Percentiles rank a stretch among this genome's conserved stretches.
phyloP scores from a whole-genome alignment of 2,113 vertebrate species.

The Stictonetta naevosa region DNA sequence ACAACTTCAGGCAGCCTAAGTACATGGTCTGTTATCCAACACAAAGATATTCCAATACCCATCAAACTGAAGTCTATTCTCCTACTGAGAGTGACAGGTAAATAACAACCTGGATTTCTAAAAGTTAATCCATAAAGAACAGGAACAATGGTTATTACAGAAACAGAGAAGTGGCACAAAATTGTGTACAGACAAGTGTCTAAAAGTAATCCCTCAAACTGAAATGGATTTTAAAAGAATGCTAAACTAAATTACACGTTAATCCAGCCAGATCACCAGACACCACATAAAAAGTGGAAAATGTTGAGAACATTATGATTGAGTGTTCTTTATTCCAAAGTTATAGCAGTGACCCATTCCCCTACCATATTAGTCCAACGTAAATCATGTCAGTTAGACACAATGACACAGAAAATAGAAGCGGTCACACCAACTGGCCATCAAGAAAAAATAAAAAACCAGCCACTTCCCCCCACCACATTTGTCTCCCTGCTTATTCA shows the following conservation, averaged over 20 bases:
- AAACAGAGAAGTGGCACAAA: not conserved
- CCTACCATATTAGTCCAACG: not conserved
- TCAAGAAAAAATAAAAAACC: not conserved
- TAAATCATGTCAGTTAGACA: not conserved
- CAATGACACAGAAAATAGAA: not conserved
- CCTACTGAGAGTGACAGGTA: not conserved
- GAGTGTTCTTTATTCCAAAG: not conserved
- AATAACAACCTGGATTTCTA: not conserved
- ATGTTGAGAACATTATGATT: not conserved
- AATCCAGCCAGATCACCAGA: not conserved
- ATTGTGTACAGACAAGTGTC: not conserved
- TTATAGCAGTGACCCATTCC: not conserved
- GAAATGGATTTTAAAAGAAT: not conserved
- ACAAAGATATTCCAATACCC: not conserved
- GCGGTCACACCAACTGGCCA: not conserved
- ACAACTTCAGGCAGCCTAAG: not conserved
- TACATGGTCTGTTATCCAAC: not conserved
- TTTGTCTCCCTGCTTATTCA: not conserved
- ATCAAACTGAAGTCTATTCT: not conserved
- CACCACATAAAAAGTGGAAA: not conserved
- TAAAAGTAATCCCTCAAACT: not conserved
- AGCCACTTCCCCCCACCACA: no score
- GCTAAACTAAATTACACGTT: not conserved
- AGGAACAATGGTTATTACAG: not conserved
- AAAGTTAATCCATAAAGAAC: not conserved